phyloP scores from a whole-genome alignment of 2,797 vertebrate genomes.

The Hydrolagus colliei region DNA sequence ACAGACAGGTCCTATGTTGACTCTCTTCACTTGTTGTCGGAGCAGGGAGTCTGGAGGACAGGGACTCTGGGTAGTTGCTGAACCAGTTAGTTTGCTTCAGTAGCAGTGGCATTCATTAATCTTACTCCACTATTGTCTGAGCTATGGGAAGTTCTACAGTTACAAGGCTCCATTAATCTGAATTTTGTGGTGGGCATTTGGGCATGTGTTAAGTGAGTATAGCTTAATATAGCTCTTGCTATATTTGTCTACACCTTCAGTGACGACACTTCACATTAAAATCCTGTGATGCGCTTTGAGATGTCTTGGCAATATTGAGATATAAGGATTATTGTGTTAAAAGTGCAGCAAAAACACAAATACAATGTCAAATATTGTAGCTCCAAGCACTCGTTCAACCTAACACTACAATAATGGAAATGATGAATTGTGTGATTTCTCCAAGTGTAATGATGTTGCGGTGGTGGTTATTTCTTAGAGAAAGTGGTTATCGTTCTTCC shows the following conservation, averaged over 20 bases:
- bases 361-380: too few species aligned
- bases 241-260: neutral
- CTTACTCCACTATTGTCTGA: conserved; percentile 1
- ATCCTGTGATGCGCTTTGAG: neutral
- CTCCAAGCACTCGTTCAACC: too few species aligned
- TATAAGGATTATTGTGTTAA: too few species aligned
- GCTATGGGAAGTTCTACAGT: conserved; percentile 13
- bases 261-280: neutral
- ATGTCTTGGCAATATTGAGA: too few species aligned
- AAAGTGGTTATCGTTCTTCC: too few species aligned
- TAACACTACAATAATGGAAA: too few species aligned
- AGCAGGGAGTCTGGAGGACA: neutral
- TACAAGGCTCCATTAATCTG: conserved; percentile 28
- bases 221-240: neutral
- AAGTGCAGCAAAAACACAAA: too few species aligned
- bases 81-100: conserved; percentile 25
- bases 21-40: neutral
- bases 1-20: neutral
- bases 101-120: conserved; percentile 17
- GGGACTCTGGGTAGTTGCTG: neutral
- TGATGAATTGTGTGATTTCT: too few species aligned
- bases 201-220: conserved; percentile 7
- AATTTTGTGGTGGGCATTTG: conserved; percentile 17
- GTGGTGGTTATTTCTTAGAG: too few species aligned
- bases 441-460: too few species aligned